Percentiles rank a stretch among this genome's conserved stretches.
Evolutionary conservation across 2,113 vertebrate genomes (phyloP).

Genomic region (Chloroceryle aenea): DNA sequence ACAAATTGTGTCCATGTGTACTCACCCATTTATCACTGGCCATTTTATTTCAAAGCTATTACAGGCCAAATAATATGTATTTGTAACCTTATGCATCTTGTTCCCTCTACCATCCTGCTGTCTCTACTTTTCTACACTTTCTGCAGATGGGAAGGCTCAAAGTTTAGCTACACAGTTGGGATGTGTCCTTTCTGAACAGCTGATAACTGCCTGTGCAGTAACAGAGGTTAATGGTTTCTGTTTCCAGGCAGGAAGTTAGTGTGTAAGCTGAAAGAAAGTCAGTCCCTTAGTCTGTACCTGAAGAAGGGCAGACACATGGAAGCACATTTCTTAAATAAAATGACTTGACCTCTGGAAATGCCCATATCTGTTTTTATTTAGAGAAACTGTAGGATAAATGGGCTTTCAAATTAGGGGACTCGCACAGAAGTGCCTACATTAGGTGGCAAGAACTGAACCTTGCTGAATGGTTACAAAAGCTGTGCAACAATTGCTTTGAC

Average conservation of each 20-base stretch:
- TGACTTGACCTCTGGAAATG: background rate
- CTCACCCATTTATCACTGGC: background rate
- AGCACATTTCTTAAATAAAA: background rate
- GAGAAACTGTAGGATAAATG: background rate
- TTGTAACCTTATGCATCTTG: background rate
- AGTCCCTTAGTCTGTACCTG: background rate
- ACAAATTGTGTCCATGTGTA: accelerated
- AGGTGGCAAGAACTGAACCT: background rate
- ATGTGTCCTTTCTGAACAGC: background rate
- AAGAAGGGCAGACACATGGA: background rate
- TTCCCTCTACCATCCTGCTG: background rate
- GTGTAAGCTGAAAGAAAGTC: background rate
- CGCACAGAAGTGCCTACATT: background rate
- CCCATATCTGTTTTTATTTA: background rate
- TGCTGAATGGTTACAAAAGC: background rate
- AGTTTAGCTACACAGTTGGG: background rate
- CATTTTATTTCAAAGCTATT: background rate
- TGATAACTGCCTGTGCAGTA: background rate
- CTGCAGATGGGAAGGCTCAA: background rate
- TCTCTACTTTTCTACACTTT: background rate
- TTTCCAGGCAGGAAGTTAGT: background rate
- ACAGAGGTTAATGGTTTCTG: background rate
- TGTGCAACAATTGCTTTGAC: background rate
- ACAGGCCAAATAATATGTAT: background rate
- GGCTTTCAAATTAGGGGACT: background rate